A percentile compares a stretch with the other conserved stretches of the same genome.
Conservation (phyloP, 2,113 vertebrate species). For the Pterocles burchelli region DNA sequence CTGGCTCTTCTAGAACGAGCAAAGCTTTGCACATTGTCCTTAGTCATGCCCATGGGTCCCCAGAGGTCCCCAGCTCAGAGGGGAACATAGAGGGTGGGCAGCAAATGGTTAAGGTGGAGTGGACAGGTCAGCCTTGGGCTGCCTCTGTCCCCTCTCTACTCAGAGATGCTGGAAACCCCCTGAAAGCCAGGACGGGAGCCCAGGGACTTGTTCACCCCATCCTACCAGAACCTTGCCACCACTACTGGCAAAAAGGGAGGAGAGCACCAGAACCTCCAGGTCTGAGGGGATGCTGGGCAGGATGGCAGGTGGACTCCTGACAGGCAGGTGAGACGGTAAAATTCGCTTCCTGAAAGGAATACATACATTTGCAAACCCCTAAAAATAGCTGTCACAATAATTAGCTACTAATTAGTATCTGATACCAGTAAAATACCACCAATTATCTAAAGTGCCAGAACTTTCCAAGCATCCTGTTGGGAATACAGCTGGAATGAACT, state of each 20-base stretch:
- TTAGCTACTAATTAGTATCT: not conserved
- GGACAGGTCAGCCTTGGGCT: not conserved
- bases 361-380: not conserved
- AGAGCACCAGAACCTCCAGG: not conserved
- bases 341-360: not conserved
- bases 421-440: not conserved
- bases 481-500: not conserved
- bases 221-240: not conserved
- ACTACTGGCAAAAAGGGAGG: not conserved
- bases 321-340: not conserved
- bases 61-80: not conserved
- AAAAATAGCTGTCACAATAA: not conserved
- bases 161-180: not conserved
- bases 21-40: not conserved
- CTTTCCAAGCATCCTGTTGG: not conserved
- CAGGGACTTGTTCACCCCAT: not conserved
- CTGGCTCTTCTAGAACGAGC: not conserved
- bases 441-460: not conserved
- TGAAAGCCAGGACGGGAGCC: not conserved
- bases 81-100: fast-evolving
- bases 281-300: fast-evolving
- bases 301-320: not conserved
- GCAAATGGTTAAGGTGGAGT: fast-evolving
- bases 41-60: fast-evolving
- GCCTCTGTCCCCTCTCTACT: not conserved